phyloP scores from a whole-genome alignment of 2,888 invertebrate species.

The Teleiodes luculella region DNA sequence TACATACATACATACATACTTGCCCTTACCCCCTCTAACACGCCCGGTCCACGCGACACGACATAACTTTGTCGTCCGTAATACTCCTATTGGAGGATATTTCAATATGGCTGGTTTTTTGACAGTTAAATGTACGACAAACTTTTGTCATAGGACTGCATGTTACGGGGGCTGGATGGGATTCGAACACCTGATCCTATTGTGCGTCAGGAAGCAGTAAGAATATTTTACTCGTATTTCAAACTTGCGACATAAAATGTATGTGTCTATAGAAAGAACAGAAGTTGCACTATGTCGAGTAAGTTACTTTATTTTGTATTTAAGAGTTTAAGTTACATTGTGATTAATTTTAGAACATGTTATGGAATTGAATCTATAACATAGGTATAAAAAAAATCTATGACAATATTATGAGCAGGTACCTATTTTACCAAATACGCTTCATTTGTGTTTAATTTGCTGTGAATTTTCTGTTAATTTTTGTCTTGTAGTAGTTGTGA shows the following conservation, averaged over 20 bases:
- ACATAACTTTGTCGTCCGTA: too few species aligned
- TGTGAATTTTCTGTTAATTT: conserved; percentile 17
- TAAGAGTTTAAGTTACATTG: conserved; percentile 26
- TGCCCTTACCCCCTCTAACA: too few species aligned
- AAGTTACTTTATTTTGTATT: conserved; percentile 19
- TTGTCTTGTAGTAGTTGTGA: too few species aligned
- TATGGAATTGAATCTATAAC: conserved; percentile 28
- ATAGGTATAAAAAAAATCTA: conserved; percentile 22
- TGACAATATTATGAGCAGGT: conserved; percentile 54
- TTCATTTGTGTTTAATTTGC: conserved; percentile 17
- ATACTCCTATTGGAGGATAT: too few species aligned
- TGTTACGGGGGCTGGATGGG: too few species aligned
- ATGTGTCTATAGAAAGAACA: conserved; percentile 31
- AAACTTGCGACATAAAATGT: background rate
- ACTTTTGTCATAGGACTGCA: too few species aligned
- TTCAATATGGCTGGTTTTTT: too few species aligned
- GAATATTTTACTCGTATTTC: background rate
- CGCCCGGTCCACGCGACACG: too few species aligned
- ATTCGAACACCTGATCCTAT: too few species aligned
- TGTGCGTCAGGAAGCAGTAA: too few species aligned
- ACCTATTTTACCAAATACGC: conserved; percentile 24
- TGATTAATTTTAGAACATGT: conserved; percentile 34
- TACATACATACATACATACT: too few species aligned
- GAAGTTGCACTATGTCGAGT: conserved; percentile 31
- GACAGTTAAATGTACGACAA: too few species aligned